Evolutionary conservation across 2,888 invertebrate species (phyloP).

Genomic region (Pecten maximus): DNA sequence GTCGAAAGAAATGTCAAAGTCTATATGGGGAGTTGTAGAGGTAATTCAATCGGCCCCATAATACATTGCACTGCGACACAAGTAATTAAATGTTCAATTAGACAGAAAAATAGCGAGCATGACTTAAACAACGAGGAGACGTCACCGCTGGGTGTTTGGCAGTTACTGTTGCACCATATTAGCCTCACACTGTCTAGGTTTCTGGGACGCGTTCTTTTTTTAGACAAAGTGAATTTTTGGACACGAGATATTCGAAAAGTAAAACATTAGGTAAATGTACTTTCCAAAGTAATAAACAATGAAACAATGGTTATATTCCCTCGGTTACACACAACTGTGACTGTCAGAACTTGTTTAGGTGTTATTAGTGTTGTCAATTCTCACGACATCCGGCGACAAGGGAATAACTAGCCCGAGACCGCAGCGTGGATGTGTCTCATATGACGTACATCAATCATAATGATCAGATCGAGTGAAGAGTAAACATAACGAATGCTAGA

Average conservation of each 20-base stretch:
- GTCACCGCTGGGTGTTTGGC: too few species aligned
- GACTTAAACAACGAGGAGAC: too few species aligned
- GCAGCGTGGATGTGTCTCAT: neutral
- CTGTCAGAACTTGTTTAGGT: neutral
- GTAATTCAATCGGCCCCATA: too few species aligned
- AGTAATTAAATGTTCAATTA: too few species aligned
- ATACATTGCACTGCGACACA: too few species aligned
- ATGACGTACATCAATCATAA: neutral
- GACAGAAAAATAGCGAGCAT: too few species aligned
- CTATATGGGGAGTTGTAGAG: too few species aligned
- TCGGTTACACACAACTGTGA: neutral
- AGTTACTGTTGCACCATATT: neutral
- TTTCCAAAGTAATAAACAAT: neutral
- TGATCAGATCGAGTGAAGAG: neutral
- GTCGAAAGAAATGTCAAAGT: too few species aligned
- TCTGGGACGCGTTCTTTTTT: neutral
- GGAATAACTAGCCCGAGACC: neutral
- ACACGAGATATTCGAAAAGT: neutral
- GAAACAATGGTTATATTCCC: neutral
- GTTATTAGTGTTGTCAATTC: conserved; percentile 18
- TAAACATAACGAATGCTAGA: neutral
- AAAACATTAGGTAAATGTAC: neutral
- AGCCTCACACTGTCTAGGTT: neutral
- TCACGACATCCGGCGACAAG: neutral
- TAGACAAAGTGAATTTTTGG: neutral